phyloP scores from a whole-genome alignment of 2,888 invertebrate genomes.

The Anthophora plumipes region DNA sequence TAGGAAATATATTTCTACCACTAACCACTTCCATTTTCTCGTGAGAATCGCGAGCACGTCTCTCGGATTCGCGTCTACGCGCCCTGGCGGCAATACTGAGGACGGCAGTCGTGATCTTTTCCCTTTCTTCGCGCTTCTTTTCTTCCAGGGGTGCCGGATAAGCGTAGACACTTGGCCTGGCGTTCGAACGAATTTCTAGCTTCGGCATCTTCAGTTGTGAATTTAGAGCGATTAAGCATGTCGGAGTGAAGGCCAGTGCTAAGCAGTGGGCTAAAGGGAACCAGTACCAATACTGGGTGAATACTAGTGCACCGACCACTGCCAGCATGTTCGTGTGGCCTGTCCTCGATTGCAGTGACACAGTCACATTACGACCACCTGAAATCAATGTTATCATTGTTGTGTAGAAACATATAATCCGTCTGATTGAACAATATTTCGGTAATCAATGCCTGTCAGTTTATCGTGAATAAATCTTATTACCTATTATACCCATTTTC shows the following conservation, averaged over 20 bases:
- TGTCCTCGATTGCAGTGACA: constrained; percentile 97
- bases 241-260: constrained; percentile 97
- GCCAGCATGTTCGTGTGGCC: constrained; percentile 99
- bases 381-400: constrained; percentile 24
- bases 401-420: too few species aligned
- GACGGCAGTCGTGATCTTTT: constrained; percentile 99
- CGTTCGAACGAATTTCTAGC: constrained; percentile 95
- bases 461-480: too few species aligned
- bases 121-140: constrained; percentile 98
- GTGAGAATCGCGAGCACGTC: constrained; percentile 86
- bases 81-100: constrained; percentile 98
- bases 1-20: constrained; percentile 52
- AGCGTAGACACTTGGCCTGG: constrained; percentile 97
- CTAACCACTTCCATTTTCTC: constrained; percentile 95
- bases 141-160: constrained; percentile 99
- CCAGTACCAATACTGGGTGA: constrained; percentile 99
- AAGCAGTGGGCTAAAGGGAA: constrained; percentile 98
- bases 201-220: constrained; percentile 97
- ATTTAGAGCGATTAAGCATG: constrained; percentile 97
- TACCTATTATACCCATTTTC: too few species aligned
- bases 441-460: too few species aligned
- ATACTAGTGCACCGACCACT: constrained; percentile 98
- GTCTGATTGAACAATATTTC: too few species aligned
- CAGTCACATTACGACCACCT: constrained; percentile 97
- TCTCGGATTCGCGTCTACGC: constrained; percentile 92